These are phyloP conservation scores for Galbula dea DNA, from an alignment of 2,113 vertebrate species.

Conservation along the genomic window DNA sequence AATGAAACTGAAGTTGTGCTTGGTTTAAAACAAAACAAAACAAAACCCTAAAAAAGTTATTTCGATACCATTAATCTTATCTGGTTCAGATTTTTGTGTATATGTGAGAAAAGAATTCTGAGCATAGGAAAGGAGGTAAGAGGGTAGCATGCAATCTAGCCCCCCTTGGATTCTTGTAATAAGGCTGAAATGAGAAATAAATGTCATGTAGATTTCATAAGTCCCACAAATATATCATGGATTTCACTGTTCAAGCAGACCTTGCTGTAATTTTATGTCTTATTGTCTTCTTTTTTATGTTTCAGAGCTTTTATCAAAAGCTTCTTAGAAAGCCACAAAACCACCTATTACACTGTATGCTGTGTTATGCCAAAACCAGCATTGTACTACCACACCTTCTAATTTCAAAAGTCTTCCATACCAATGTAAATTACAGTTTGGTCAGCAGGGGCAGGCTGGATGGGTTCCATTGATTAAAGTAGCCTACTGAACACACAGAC, in stretches of 20 bases:
- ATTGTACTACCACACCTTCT: not conserved
- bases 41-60: no score
- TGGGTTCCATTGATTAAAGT: constrained; percentile 63
- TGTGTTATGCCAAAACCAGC: constrained; percentile 10
- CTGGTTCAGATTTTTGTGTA: not conserved
- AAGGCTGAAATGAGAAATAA: not conserved
- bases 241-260: not conserved
- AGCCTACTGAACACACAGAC: constrained; percentile 50
- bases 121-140: fast-evolving
- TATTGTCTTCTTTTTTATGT: not conserved
- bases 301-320: not conserved
- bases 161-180: not conserved
- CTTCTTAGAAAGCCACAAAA: constrained; percentile 41
- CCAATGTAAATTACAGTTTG: constrained; percentile 49
- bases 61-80: not conserved
- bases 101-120: not conserved
- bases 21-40: not conserved
- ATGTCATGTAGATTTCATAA: not conserved
- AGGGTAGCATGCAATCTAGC: not conserved
- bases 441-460: constrained; percentile 30
- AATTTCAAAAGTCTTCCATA: not conserved
- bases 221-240: not conserved
- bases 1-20: not conserved
- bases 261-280: not conserved
- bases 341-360: not conserved